These are phyloP conservation scores for Turnix velox DNA, from an alignment of 2,113 vertebrate genomes.

Conservation along the genomic window DNA sequence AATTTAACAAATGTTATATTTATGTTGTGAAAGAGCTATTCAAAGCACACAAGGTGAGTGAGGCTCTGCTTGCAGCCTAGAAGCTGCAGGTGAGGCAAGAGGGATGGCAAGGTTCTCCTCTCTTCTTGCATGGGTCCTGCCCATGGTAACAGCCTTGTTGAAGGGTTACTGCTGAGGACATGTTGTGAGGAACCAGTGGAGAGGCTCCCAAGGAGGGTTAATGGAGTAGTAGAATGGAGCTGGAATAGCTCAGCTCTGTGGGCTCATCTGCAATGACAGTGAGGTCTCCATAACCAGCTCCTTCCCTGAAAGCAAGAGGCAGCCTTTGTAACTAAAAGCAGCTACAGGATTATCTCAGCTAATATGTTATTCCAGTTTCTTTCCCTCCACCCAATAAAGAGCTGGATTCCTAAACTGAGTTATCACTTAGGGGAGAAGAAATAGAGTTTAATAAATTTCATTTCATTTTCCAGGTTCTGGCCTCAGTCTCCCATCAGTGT, in stretches of 20 bases:
- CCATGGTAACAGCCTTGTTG: not conserved
- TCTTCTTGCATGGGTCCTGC: rapidly evolving
- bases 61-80: not conserved
- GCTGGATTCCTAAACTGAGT: not conserved
- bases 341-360: too few relatives aligned
- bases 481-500: not conserved
- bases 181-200: rapidly evolving
- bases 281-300: not conserved
- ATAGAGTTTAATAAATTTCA: not conserved
- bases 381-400: not conserved
- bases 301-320: not conserved
- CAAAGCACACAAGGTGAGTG: not conserved
- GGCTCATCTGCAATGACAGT: not conserved
- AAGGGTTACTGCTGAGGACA: too few relatives aligned
- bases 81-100: not conserved
- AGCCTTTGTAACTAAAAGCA: not conserved
- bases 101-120: not conserved
- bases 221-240: not conserved
- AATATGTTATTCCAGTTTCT: not conserved
- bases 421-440: not conserved
- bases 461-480: not conserved
- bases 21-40: not conserved
- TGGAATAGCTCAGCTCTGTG: rapidly evolving
- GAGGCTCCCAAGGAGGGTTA: not conserved
- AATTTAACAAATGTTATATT: not conserved